Conservation (phyloP, 2,888 invertebrate genomes). For the Myathropa florea region DNA sequence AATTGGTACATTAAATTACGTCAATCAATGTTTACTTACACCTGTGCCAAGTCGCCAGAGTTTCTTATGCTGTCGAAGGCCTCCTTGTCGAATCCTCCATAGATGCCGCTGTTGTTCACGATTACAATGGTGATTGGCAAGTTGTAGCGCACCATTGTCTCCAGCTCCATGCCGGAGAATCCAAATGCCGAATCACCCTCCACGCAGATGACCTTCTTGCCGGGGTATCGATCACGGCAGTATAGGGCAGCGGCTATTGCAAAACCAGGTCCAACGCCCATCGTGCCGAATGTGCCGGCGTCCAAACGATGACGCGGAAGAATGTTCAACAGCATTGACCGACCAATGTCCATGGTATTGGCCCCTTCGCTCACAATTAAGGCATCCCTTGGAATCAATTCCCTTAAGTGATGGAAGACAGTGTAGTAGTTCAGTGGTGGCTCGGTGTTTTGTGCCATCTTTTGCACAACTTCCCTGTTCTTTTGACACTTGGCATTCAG, state of each 20-base stretch:
- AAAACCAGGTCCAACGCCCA: conserved; percentile 97
- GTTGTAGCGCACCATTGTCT: conserved; percentile 97
- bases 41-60: conserved; percentile 87
- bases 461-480: conserved; percentile 86
- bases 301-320: conserved; percentile 93
- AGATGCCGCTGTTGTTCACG: conserved; percentile 98
- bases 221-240: conserved; percentile 90
- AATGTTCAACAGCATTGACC: conserved; percentile 92
- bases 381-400: conserved; percentile 88
- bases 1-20: conserved; percentile 15
- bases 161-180: conserved; percentile 98
- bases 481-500: conserved; percentile 86
- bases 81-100: conserved; percentile 91
- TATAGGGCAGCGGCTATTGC: conserved; percentile 95
- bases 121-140: conserved; percentile 94
- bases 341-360: conserved; percentile 99
- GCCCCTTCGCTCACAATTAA: conserved; percentile 98
- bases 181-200: conserved; percentile 99
- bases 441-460: conserved; percentile 86
- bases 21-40: conserved; percentile 83
- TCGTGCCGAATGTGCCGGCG: conserved; percentile 98
- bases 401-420: conserved; percentile 91
- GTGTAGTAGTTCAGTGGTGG: conserved; percentile 96
- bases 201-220: conserved; percentile 93
- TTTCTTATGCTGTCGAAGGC: conserved; percentile 87